Conservation (phyloP, 2,888 invertebrate species). For the Zeuzera pyrina region DNA sequence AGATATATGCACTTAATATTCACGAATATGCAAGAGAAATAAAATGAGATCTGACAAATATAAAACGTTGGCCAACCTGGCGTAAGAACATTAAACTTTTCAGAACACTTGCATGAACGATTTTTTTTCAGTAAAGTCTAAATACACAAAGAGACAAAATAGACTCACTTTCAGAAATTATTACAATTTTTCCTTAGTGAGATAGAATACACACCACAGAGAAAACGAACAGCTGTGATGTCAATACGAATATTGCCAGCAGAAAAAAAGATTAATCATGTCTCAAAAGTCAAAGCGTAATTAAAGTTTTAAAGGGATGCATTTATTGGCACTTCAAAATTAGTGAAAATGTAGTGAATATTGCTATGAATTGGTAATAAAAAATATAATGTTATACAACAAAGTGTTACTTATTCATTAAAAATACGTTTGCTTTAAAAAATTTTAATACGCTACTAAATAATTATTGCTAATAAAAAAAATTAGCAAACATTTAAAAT, state of each 20-base stretch:
- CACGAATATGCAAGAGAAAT: constrained; percentile 51
- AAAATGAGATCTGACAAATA: constrained; percentile 45
- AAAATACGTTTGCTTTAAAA: no score
- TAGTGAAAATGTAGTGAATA: no score
- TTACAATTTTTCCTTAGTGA: constrained; percentile 54
- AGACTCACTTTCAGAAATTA: constrained; percentile 61
- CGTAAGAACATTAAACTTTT: constrained; percentile 24
- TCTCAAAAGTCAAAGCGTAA: no score
- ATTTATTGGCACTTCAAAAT: no score
- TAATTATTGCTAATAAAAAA: no score
- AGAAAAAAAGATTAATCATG: no score
- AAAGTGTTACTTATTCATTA: no score
- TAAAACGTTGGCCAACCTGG: constrained; percentile 43
- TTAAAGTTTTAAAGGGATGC: no score
- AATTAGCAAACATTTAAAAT: no score
- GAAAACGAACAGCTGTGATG: constrained; percentile 68
- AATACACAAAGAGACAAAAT: constrained; percentile 33
- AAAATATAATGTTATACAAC: no score
- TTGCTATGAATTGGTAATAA: no score
- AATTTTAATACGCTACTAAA: no score
- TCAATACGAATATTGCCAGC: constrained; percentile 53
- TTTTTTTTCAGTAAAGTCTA: constrained; percentile 10
- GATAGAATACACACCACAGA: constrained; percentile 54
- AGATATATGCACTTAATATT: constrained; percentile 41
- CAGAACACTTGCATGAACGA: constrained; percentile 24